These are phyloP conservation scores for Ceratosolen fusciceps DNA, from an alignment of 1,140 invertebrate species.

Conservation along the genomic window DNA sequence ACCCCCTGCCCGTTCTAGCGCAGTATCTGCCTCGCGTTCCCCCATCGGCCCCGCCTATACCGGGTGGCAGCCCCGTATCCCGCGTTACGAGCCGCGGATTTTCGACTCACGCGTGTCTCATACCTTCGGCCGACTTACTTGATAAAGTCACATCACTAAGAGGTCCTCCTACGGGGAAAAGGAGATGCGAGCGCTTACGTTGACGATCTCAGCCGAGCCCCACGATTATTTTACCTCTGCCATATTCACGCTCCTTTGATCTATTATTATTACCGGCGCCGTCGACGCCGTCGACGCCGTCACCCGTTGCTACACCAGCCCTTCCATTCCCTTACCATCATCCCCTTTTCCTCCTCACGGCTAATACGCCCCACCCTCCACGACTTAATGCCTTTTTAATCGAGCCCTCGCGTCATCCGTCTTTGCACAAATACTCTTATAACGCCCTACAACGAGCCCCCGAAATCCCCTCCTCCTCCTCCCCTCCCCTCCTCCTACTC, in stretches of 20 bases:
- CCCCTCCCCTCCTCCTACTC: no score
- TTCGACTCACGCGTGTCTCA: neutral
- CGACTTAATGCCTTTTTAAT: neutral
- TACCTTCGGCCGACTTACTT: neutral
- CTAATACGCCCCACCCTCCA: no score
- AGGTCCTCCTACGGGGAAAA: no score
- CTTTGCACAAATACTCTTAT: neutral
- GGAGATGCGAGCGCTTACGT: no score
- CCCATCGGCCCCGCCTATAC: constrained; percentile 51
- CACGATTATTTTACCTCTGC: neutral
- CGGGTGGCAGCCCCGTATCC: constrained; percentile 47
- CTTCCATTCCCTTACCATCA: no score
- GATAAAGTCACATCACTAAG: neutral
- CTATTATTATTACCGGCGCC: neutral
- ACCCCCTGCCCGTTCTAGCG: neutral
- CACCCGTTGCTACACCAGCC: no score
- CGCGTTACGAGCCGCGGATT: neutral
- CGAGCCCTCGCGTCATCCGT: neutral
- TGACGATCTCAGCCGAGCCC: neutral
- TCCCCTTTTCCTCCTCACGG: no score
- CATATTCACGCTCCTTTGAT: neutral
- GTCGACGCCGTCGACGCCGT: neutral
- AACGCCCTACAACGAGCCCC: neutral
- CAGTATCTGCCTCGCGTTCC: neutral
- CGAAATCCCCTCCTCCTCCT: no score